Evolutionary conservation across 2,888 invertebrate genomes (phyloP).

Genomic region (Emmelina monodactyla): DNA sequence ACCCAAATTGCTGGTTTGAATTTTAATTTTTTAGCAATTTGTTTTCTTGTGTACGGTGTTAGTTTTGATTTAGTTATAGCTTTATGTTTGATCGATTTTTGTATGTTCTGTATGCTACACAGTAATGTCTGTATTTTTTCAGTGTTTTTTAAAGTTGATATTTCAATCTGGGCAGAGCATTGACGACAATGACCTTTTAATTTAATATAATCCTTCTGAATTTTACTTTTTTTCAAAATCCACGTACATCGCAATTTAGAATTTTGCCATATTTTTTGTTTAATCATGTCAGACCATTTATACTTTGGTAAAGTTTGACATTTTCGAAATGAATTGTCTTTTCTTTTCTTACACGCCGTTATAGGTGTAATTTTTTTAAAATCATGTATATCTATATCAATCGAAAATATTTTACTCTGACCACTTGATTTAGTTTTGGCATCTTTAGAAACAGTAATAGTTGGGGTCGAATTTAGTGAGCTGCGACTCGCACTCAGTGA

Average conservation of each 20-base stretch:
- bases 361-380: constrained; percentile 2
- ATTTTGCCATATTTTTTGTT: constrained; percentile 3
- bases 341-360: not conserved
- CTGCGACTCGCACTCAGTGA: not conserved
- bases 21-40: constrained; percentile 5
- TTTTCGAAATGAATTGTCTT: not conserved
- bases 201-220: constrained; percentile 1
- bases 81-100: constrained; percentile 6
- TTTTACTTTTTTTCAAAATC: constrained; percentile 4
- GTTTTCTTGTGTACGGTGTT: constrained; percentile 5
- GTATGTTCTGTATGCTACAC: constrained; percentile 4
- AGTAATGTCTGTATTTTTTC: not conserved
- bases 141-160: constrained; percentile 3
- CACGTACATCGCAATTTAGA: constrained; percentile 5
- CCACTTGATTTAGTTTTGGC: not conserved
- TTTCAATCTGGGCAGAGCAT: constrained; percentile 3
- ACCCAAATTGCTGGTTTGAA: constrained; percentile 3
- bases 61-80: constrained; percentile 6
- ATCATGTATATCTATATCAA: constrained; percentile 2
- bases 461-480: not conserved
- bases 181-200: constrained; percentile 4
- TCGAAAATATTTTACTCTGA: constrained; percentile 1
- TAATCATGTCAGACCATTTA: constrained; percentile 2
- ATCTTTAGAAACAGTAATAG: not conserved
- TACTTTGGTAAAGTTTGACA: constrained; percentile 1